Evolutionary conservation across 2,888 invertebrate genomes (phyloP).

Genomic region (Hyalella azteca): DNA sequence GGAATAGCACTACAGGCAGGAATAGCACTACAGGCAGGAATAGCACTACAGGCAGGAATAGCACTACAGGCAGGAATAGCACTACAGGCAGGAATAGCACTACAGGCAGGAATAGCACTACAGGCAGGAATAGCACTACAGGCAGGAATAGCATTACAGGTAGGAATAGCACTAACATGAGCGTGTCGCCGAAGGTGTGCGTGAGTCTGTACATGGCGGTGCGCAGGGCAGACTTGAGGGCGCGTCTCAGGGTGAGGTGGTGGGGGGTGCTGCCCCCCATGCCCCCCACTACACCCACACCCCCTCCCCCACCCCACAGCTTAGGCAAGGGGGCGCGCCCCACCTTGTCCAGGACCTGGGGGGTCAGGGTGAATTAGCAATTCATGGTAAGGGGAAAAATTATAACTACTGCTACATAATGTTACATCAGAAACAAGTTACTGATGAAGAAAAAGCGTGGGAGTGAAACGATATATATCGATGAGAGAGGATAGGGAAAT

Average conservation of each 20-base stretch:
- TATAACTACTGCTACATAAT: too few relatives aligned
- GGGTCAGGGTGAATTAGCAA: too few relatives aligned
- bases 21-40: neutral
- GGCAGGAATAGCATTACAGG: neutral
- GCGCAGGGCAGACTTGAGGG: conserved; percentile 43
- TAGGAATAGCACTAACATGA: conserved; percentile 41
- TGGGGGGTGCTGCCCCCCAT: neutral
- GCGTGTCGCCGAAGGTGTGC: conserved; percentile 46
- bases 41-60: neutral
- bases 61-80: neutral
- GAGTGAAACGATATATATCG: too few relatives aligned
- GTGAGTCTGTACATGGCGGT: conserved; percentile 51
- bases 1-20: neutral
- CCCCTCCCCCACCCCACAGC: neutral
- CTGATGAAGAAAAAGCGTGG: too few relatives aligned
- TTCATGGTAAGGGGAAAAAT: too few relatives aligned
- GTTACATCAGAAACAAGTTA: too few relatives aligned
- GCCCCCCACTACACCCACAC: conserved; percentile 2
- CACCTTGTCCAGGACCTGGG: conserved; percentile 8
- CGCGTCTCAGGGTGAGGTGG: conserved; percentile 47
- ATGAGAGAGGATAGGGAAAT: too few relatives aligned
- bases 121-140: neutral
- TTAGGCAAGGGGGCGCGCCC: conserved; percentile 16
- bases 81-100: neutral
- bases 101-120: neutral